Base-by-base conservation (phyloP, 2,888 invertebrate genomes). In the Cephus nigrinus region DNA sequence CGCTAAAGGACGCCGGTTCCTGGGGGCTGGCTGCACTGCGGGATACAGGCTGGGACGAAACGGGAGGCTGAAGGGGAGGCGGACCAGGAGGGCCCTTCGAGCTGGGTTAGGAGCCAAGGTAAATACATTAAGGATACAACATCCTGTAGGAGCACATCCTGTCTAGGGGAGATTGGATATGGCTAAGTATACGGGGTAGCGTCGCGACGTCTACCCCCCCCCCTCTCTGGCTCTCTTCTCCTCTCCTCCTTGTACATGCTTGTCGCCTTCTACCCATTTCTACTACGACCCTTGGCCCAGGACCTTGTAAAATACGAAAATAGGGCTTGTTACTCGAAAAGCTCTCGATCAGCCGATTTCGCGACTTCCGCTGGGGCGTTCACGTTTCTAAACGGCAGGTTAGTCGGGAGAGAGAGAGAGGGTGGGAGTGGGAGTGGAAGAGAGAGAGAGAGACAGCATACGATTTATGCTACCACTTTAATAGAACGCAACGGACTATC, bases 51-150 rank as follows among this genome's bases (percentile, higher is more conserved):
- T 35, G 68, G 78, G 77, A 75, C 68, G 72, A 69, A 71, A 31
- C 75, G 76, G 68, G 68, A 68, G 35, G 3, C 23, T 71, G 75
- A 55, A 75, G 79, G 79, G 74, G 12, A 12, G 5, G 15, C 11
- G 34, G 35, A 12, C 30, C 73, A 35, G 12, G 73, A 73, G 73
- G 1, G 73, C 32, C 73, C 34, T 86, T 86, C 87, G 85, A 88
- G 84, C 87, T 84, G 87, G 87, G 88, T 88, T 89, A 86, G 87
- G 84, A 88, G 88, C 86, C 83, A 90, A 88, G 88, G 89, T 88
- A 90, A 90, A 90, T 89, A 90, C 90, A 90, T 90, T 90, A 90
- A 87, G 89, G 88, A 87, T 88, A 88, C 86, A 87, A 88, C 87
- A 87, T 90, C 86, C 88, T 85, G 87, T 83, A 86, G 87, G 86